Conservation (phyloP, 1,140 invertebrate species). For the Hetaerina americana region DNA sequence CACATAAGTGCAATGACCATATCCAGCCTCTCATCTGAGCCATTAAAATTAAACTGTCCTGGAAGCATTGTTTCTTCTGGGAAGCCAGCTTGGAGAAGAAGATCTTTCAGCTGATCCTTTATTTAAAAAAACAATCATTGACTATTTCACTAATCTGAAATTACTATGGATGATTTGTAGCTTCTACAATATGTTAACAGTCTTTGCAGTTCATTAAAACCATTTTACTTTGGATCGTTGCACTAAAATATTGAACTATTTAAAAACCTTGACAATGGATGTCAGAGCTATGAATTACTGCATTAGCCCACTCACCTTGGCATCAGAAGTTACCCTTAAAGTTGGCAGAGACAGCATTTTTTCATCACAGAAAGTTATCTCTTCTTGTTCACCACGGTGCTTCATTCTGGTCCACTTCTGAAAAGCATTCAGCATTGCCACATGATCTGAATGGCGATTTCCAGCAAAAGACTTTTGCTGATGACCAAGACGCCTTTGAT, state of each 20-base stretch:
- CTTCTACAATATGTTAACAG: too few species aligned
- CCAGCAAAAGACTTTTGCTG: constrained; percentile 76
- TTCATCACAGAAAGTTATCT: constrained; percentile 76
- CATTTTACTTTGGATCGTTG: too few species aligned
- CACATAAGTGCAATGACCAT: constrained; percentile 72
- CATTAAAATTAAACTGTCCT: constrained; percentile 57
- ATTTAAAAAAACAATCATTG: too few species aligned
- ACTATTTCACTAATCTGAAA: too few species aligned
- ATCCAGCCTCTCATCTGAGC: constrained; percentile 69
- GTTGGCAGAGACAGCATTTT: constrained; percentile 81
- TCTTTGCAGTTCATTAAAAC: too few species aligned
- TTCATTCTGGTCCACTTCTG: constrained; percentile 73
- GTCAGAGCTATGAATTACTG: too few species aligned
- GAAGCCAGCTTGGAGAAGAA: constrained; percentile 71
- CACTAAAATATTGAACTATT: too few species aligned
- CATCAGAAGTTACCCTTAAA: constrained; percentile 78
- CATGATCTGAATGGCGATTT: constrained; percentile 80
- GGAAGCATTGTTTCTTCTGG: constrained; percentile 72
- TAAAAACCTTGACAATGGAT: too few species aligned
- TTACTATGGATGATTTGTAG: too few species aligned
- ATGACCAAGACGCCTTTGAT: constrained; percentile 44
- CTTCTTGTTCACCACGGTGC: constrained; percentile 60
- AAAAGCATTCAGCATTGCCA: constrained; percentile 88
- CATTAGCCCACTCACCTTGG: constrained; percentile 46
- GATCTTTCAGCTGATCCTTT: constrained; percentile 77